A percentile compares a stretch with the other conserved stretches of the same genome.
Evolutionary conservation across 2,113 vertebrate genomes (phyloP).

Genomic region (Melospiza georgiana): DNA sequence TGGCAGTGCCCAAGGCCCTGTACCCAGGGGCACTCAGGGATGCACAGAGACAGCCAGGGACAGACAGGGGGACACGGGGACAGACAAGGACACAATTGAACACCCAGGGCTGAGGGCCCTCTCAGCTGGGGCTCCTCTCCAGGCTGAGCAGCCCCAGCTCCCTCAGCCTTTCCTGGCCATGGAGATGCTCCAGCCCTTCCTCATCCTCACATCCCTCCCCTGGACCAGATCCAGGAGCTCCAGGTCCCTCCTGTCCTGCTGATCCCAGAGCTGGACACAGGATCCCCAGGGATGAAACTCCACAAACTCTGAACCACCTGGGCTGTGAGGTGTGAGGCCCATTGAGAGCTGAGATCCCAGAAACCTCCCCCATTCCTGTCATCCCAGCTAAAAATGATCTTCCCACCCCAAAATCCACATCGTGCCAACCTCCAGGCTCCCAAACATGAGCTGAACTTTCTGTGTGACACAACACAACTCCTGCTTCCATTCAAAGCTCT

Average conservation of each 20-base stretch:
- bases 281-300: background rate
- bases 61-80: too few species aligned
- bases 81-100: too few species aligned
- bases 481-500: background rate
- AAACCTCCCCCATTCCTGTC: background rate
- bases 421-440: background rate
- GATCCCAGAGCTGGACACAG: background rate
- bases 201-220: background rate
- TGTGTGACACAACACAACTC: background rate
- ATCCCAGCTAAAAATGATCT: background rate
- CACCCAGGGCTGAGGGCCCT: background rate
- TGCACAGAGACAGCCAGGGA: too few species aligned
- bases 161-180: background rate
- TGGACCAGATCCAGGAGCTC: background rate
- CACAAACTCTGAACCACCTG: background rate
- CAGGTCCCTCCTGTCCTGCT: background rate
- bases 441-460: accelerated
- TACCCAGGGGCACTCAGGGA: background rate
- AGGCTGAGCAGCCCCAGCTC: background rate
- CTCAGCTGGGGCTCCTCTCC: background rate
- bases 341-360: background rate
- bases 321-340: background rate
- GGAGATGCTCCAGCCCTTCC: background rate
- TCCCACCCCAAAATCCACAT: background rate
- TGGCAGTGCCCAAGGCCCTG: background rate